Base-by-base conservation (phyloP, 2,113 vertebrate species). In the Vidua chalybeata region DNA sequence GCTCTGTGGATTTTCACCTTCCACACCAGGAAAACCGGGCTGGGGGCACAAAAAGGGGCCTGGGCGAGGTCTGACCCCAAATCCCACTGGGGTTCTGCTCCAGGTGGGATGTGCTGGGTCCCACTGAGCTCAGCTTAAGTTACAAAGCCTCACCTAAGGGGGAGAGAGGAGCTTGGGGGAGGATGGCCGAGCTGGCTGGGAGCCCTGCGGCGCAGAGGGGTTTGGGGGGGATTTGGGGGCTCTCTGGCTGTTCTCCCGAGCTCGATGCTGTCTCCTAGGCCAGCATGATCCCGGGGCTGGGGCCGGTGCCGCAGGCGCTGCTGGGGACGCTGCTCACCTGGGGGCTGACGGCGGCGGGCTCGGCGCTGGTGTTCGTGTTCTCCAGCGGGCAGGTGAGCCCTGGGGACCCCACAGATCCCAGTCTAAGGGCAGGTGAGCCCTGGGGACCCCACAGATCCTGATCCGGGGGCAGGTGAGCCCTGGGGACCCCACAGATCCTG, bases 261-360 rank as follows among this genome's bases (percentile, higher is more conserved):
- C 5, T 14, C 1, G 21, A 22, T 21, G 2, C 4, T 75, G 19
- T 67, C 86, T 26, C 76, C 31, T 11, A 77, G 66, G 90, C 89
- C 97, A 98, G 94, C 72, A 99, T 99, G 99, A 97, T 99, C 51
- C 97, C 98, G 18, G 99, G 98, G 26, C 87, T 97, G 35, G 98
- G 97, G 93, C 98, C 99, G 2, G 97, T 99, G 93, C 55, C 95
- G 68, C 99, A 99, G 98, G 97, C 99, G 39, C 86, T 99, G 90
- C 96, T 99, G 96, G 99, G 99, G 24, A 99, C 99, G 9, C 92
- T 98, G 77, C 98, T 99, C 74, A 99, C 99, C 31, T 99, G 99
- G 99, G 99, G 96, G 8, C 97, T 99, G 95, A 99, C 99, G 0
- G 99, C 99, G 0, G 99, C 99, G 0, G 99, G 99, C 39, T 98